Conservation (phyloP, 2,888 invertebrate species). For the Schrankia costaestrigalis region DNA sequence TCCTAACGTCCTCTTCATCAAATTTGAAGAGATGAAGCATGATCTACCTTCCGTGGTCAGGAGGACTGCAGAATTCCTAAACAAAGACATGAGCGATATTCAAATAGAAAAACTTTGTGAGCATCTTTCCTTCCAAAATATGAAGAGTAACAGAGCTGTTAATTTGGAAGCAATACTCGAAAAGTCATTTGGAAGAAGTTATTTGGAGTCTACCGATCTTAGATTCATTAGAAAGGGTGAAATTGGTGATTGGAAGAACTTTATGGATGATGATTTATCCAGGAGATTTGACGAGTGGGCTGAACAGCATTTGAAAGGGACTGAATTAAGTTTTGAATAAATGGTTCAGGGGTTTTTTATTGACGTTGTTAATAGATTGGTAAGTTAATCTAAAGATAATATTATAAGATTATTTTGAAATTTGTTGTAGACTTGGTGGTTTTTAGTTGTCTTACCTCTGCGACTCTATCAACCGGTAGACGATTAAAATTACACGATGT, state of each 20-base stretch:
- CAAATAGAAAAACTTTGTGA: constrained; percentile 85
- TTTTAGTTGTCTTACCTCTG: too few relatives aligned
- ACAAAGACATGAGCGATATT: constrained; percentile 83
- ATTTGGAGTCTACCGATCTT: constrained; percentile 69
- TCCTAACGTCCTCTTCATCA: constrained; percentile 87
- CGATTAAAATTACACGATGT: too few relatives aligned
- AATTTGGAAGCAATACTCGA: constrained; percentile 85
- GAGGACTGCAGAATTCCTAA: constrained; percentile 86
- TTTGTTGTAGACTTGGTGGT: too few relatives aligned
- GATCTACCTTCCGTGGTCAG: constrained; percentile 84
- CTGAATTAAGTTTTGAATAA: constrained; percentile 82
- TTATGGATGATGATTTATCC: constrained; percentile 87
- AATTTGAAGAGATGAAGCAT: constrained; percentile 90
- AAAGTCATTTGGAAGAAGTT: constrained; percentile 71
- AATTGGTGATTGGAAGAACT: constrained; percentile 90
- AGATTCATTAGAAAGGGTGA: constrained; percentile 89
- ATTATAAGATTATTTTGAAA: too few relatives aligned
- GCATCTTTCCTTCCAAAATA: constrained; percentile 89
- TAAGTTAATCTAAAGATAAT: too few relatives aligned
- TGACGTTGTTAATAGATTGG: too few relatives aligned
- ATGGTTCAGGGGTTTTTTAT: background rate
- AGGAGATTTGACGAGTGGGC: constrained; percentile 87
- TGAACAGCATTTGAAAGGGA: constrained; percentile 80
- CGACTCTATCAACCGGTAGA: too few relatives aligned
- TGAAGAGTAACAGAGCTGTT: constrained; percentile 90